phyloP scores from a whole-genome alignment of 2,888 invertebrate species.

The Lypha dubia region DNA sequence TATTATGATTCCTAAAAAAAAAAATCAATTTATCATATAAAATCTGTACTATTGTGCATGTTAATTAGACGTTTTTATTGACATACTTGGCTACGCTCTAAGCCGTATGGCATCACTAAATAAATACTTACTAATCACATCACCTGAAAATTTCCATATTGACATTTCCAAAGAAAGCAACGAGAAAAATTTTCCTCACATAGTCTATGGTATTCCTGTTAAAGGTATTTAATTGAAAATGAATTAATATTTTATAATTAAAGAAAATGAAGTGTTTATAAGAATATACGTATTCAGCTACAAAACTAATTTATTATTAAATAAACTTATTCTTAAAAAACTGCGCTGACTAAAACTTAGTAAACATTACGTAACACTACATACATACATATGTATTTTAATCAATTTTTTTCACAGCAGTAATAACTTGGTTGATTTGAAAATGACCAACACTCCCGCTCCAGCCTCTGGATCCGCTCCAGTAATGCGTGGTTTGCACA shows the following conservation, averaged over 20 bases:
- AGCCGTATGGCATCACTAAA: constrained; percentile 14
- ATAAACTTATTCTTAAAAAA: neutral
- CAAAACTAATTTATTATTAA: neutral
- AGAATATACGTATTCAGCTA: neutral
- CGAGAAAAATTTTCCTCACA: constrained; percentile 16
- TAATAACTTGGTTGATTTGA: constrained; percentile 54
- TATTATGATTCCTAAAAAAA: no score
- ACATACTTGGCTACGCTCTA: no score
- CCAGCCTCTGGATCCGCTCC: constrained; percentile 85
- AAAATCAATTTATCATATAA: no score
- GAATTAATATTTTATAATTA: neutral
- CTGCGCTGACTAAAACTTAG: neutral
- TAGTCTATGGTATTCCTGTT: constrained; percentile 35
- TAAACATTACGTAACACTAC: constrained; percentile 72
- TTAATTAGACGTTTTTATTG: no score
- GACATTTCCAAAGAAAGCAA: constrained; percentile 17
- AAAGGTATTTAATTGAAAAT: constrained; percentile 29
- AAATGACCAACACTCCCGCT: constrained; percentile 81
- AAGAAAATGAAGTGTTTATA: neutral
- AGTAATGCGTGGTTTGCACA: constrained; percentile 88
- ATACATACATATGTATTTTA: no score
- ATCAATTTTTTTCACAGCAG: constrained; percentile 49
- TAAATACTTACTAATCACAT: constrained; percentile 10
- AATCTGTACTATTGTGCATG: no score
- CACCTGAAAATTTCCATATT: neutral